phyloP scores from a whole-genome alignment of 35 echinoderm and acorn worm species.

The Lytechinus pictus region DNA sequence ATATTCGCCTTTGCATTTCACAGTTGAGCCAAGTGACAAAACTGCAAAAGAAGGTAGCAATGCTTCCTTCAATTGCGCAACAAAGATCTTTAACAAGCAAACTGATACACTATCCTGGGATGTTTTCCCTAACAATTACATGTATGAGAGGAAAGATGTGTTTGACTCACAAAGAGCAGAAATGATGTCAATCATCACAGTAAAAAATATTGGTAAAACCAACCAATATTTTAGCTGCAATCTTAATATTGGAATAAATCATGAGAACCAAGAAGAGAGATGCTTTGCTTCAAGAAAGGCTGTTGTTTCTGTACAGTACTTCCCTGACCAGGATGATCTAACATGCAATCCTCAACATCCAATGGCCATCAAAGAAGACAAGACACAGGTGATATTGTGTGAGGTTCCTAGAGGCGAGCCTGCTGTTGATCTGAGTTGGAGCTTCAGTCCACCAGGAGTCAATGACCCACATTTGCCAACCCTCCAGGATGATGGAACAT shows the following conservation, averaged over 20 bases:
- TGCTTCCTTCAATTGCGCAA: neutral
- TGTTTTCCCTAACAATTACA: neutral
- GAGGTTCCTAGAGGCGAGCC: neutral
- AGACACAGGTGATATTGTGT: neutral
- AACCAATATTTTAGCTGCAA: neutral
- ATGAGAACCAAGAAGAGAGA: neutral
- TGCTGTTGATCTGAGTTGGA: conserved; percentile 28
- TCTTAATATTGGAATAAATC: neutral
- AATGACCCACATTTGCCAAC: neutral
- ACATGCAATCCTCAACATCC: neutral
- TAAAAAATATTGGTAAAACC: neutral
- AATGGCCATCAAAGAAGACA: neutral
- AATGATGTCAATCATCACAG: neutral
- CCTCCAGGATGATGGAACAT: neutral
- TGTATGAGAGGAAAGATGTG: neutral
- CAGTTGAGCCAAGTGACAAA: neutral
- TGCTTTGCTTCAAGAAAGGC: conserved; percentile 4
- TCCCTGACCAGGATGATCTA: neutral
- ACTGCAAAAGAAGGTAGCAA: neutral
- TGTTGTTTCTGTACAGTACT: neutral
- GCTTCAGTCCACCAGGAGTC: neutral
- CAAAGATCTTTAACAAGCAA: neutral
- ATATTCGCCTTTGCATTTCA: neutral
- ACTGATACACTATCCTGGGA: conserved; percentile 2
- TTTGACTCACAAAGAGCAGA: neutral